Percentiles rank a stretch among this genome's conserved stretches.
phyloP scores from a whole-genome alignment of 2,113 vertebrate species.

The Manacus vitellinus region DNA sequence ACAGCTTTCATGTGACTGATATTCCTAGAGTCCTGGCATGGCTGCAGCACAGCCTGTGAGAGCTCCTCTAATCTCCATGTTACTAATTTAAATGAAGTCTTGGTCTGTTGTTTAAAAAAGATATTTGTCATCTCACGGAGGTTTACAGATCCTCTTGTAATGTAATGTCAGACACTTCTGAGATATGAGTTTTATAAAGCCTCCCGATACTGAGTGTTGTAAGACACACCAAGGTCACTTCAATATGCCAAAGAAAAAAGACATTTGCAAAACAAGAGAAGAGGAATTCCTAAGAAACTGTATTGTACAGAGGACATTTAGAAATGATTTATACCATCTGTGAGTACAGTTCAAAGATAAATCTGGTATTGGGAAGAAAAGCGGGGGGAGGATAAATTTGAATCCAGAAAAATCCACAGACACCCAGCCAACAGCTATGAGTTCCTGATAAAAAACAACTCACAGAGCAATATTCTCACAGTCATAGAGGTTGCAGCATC shows the following conservation, averaged over 20 bases:
- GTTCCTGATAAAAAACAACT: constrained; percentile 70
- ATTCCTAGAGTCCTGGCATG: constrained; percentile 77
- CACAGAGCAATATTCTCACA: constrained; percentile 66
- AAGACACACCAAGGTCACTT: constrained; percentile 82
- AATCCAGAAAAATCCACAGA: constrained; percentile 71
- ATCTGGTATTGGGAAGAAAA: constrained; percentile 45
- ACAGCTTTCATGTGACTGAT: constrained; percentile 89
- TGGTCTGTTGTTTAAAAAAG: constrained; percentile 85
- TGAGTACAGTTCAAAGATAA: constrained; percentile 68
- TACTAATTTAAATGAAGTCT: constrained; percentile 88
- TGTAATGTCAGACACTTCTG: constrained; percentile 85
- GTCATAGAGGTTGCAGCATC: constrained; percentile 68
- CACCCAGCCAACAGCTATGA: constrained; percentile 67
- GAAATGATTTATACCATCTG: constrained; percentile 67
- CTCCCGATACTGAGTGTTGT: constrained; percentile 75
- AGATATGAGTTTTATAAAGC: constrained; percentile 84
- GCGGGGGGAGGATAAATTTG: constrained; percentile 35
- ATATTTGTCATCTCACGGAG: constrained; percentile 82
- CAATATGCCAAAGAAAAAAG: constrained; percentile 51
- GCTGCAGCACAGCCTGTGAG: constrained; percentile 75
- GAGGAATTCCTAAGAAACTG: constrained; percentile 71
- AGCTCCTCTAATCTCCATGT: constrained; percentile 82
- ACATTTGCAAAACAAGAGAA: constrained; percentile 60
- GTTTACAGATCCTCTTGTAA: constrained; percentile 84
- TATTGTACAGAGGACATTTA: constrained; percentile 36